Evolutionary conservation across 2,113 vertebrate genomes (phyloP), one percentile per base, ranked within the genome.

Genomic region (Hassar affinis): DNA sequence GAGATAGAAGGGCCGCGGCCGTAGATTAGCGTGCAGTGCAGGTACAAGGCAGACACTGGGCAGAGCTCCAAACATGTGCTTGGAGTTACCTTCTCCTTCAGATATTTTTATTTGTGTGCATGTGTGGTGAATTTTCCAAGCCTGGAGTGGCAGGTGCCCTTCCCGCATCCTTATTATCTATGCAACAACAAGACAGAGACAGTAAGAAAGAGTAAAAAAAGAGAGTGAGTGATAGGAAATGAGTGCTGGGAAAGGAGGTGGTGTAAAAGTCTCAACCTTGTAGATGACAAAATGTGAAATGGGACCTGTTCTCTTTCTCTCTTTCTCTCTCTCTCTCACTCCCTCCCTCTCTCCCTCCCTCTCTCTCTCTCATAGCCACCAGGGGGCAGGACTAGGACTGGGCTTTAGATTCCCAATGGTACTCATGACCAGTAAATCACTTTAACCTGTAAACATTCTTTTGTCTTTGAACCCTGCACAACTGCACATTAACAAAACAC

Each of bases 121-220:
- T 59, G 62, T 68, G 71, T 83, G 64, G 57, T 20, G n/a, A 80
- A 80, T 79, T 80, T 84, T 84, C 83, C 83, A 84, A 84, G 83
- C 78, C 83, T 84, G 66, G 45, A 78, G 83, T 84, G 45, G 68
- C 77, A 74, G 77, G 78, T 72, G 52, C 79, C 83, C 78, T 84
- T 84, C 83, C 83, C 80, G 66, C 11, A 30, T 72, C 78, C 77
- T 80, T 51, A 72, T 15, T 78, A 54, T 79, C 54, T 54, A 71
- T 25, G 33, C 30, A 79, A 69, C n/a, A 49, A 64, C 42, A n/a
- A 56, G 42, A 80, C 25, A 78, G 66, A 69, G n/a, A 47, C 27
- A 33, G 27, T 49, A 30, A 80, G 42, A 83, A 62, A 56, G 9
- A 54, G 6, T 45, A 17, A 76, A 2, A 22, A 35, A 51, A 64